A percentile compares a stretch with the other conserved stretches of the same genome.
These are phyloP conservation scores for Julus scanicus DNA, from an alignment of 2,888 invertebrate genomes.

Conservation along the genomic window DNA sequence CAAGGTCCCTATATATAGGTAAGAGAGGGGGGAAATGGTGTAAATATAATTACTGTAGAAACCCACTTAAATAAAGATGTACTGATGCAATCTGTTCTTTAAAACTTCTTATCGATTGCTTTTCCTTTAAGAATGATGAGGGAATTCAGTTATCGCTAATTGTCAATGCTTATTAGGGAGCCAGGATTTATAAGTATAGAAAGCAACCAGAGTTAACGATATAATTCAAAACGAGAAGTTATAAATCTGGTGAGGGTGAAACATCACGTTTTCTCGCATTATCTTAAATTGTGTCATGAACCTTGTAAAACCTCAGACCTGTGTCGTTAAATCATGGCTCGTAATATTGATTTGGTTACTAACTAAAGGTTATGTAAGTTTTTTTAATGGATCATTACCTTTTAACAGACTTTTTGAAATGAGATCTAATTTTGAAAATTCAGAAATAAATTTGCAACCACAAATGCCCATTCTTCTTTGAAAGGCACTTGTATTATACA, in stretches of 20 bases:
- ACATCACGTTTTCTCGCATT: not conserved
- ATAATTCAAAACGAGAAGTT: constrained; percentile 4
- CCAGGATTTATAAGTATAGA: not conserved
- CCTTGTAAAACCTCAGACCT: not conserved
- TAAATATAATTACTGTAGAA: constrained; percentile 10
- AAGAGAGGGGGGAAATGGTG: not conserved
- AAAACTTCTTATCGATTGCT: constrained; percentile 25
- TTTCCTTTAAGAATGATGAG: not conserved
- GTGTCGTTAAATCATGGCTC: not conserved
- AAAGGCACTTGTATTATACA: no score
- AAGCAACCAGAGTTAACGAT: not conserved
- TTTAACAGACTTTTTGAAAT: no score
- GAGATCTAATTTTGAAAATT: no score
- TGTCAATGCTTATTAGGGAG: constrained; percentile 26
- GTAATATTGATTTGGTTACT: not conserved
- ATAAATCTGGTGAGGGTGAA: constrained; percentile 15
- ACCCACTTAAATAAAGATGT: constrained; percentile 41
- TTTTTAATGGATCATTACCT: no score
- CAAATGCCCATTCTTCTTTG: no score
- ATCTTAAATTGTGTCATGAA: not conserved
- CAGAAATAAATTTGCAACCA: no score
- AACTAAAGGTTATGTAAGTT: not conserved
- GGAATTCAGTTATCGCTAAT: constrained; percentile 39
- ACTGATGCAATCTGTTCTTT: not conserved
- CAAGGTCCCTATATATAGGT: not conserved